These are phyloP conservation scores for Shinisaurus crocodilurus DNA, from an alignment of 2,113 vertebrate genomes.

Conservation along the genomic window DNA sequence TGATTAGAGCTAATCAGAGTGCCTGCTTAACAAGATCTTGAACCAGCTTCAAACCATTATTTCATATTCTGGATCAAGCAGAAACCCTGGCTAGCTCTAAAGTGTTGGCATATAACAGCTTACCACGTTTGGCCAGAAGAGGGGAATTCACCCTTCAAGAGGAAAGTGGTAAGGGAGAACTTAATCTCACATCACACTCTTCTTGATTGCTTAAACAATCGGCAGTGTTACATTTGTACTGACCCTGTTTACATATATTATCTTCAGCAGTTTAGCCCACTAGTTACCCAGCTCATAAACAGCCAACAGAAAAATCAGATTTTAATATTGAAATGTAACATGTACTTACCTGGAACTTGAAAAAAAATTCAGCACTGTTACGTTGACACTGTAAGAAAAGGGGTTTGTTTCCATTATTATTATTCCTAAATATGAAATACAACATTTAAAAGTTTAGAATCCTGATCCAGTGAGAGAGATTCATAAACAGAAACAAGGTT, in stretches of 20 bases:
- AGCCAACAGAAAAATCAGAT: neutral
- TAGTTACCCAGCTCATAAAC: neutral
- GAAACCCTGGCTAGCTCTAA: neutral
- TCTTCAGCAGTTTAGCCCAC: neutral
- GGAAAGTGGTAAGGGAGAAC: neutral
- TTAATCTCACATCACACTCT: neutral
- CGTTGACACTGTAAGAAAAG: neutral
- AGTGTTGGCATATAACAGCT: neutral
- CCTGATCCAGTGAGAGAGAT: neutral
- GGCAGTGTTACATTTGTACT: neutral
- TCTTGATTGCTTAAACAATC: neutral
- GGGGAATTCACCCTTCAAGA: no score
- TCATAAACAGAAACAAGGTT: neutral
- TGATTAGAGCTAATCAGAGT: neutral
- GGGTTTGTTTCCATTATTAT: neutral
- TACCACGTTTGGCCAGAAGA: neutral
- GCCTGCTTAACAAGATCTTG: neutral
- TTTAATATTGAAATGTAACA: neutral
- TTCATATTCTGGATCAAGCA: neutral
- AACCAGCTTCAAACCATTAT: neutral
- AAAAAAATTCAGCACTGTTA: neutral
- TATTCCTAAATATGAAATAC: neutral
- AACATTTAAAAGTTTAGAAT: neutral
- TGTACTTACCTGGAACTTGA: neutral
- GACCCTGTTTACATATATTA: neutral